Base-by-base conservation (phyloP, 2,888 invertebrate genomes). In the Polymixis flavicincta region DNA sequence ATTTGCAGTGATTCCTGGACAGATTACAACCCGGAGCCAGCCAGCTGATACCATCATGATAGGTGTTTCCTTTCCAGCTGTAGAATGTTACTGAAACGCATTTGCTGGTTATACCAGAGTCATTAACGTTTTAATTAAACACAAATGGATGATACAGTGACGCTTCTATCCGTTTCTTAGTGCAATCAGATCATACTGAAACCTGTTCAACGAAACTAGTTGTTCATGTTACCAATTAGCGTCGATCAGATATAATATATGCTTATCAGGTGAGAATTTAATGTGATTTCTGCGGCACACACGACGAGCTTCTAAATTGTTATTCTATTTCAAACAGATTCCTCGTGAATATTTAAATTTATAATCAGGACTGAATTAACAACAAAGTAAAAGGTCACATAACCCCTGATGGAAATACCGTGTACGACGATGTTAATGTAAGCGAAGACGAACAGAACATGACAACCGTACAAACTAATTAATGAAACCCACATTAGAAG, bases 301-400 rank as follows among this genome's bases (percentile, higher is more conserved):
- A 74, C 45, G 63, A 70, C 65, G 66, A 17, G 75, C 48, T 74
- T 59, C 70, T 71, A 76, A 86, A 82, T 79, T 83, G 73, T 74
- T 78, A 80, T 83, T 72, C 61, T 73, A 81, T 84, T 82, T 83
- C 78, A 79, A 85, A 84, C 74, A 79, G 84, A 87, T 78, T 74
- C 82, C 80, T 87, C 78, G 83, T 88, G 82, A 88, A 89, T 87
- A 87, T 88, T 86, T 89, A 74, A 90, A 87, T 82, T 83, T 69
- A 82, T 89, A 85, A 89, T 85, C 80, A 71, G 64, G 68, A 25
- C 45, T 57, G 78, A 85, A 84, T 88, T 84, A 84, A 82, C 75
- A 68, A 77, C 66, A 74, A 67, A 48, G 63, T 75, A 72, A 82
- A 80, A 83, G 72, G 83, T 85, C 78, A 77, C 78, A 74, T 74